Conservation (phyloP, 1,140 invertebrate genomes). For the Proctacanthus coquilletti region DNA sequence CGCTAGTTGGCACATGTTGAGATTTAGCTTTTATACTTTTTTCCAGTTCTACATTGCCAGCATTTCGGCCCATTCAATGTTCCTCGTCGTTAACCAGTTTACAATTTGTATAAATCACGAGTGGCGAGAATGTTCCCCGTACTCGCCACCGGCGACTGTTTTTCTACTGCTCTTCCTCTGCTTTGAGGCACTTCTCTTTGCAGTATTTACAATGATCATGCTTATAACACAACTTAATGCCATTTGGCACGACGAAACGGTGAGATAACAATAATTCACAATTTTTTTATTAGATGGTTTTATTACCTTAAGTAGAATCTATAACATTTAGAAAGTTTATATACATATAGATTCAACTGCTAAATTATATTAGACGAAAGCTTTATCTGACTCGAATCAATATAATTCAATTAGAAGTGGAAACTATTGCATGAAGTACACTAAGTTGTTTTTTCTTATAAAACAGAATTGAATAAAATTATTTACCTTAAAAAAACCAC, state of each 20-base stretch:
- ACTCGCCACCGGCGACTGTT: constrained; percentile 89
- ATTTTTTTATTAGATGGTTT: neutral
- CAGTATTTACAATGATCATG: constrained; percentile 98
- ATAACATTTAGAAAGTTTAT: too few species aligned
- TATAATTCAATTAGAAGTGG: too few species aligned
- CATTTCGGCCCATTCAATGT: constrained; percentile 86
- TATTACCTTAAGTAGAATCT: too few species aligned
- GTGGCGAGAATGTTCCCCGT: constrained; percentile 86
- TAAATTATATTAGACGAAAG: too few species aligned
- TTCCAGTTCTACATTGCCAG: constrained; percentile 94
- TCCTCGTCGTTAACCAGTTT: constrained; percentile 87
- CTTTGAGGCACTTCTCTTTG: constrained; percentile 93
- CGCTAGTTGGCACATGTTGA: too few species aligned
- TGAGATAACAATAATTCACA: constrained; percentile 36
- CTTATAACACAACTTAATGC: constrained; percentile 92
- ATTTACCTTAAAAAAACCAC: too few species aligned
- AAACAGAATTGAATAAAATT: too few species aligned
- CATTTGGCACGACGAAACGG: constrained; percentile 98
- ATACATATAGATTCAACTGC: too few species aligned
- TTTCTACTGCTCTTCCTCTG: constrained; percentile 89
- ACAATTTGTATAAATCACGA: constrained; percentile 84
- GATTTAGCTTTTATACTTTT: constrained; percentile 8
- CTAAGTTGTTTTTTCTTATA: too few species aligned
- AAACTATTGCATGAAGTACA: too few species aligned
- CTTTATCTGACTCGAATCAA: too few species aligned